Conservation (phyloP, 2,797 vertebrate species). For the Todus mexicanus region DNA sequence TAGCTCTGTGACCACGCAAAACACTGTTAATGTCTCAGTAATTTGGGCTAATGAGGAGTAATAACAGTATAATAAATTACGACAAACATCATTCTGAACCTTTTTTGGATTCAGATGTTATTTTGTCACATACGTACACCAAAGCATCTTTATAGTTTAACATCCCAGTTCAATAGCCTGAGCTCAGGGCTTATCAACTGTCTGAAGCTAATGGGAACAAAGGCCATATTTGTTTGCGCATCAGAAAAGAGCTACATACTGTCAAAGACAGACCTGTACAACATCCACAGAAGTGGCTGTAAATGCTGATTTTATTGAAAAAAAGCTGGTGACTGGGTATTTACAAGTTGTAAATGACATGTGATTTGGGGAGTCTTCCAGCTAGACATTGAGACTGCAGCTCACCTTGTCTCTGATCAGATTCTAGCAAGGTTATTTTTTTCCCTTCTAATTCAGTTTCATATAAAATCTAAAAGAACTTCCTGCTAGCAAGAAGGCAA, state of each 20-base stretch:
- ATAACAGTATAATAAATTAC: not conserved
- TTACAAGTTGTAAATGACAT: not conserved
- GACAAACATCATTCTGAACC: not conserved
- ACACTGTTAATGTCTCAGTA: not conserved
- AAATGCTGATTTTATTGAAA: not conserved
- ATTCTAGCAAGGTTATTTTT: not conserved
- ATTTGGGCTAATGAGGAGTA: not conserved
- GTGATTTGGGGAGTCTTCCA: not conserved
- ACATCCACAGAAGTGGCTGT: not conserved
- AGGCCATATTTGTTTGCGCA: not conserved
- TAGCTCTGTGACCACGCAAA: not conserved
- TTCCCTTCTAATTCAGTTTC: not conserved
- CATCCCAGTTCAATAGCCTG: not conserved
- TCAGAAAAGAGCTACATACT: not conserved
- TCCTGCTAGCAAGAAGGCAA: conserved; percentile 26
- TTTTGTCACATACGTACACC: not conserved
- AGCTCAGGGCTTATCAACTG: not conserved
- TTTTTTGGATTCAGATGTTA: not conserved
- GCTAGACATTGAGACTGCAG: not conserved
- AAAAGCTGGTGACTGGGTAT: not conserved
- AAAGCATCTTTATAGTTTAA: not conserved
- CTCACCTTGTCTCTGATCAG: conserved; percentile 4
- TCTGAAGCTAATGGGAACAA: not conserved
- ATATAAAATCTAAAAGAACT: conserved; percentile 5
- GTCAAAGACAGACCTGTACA: not conserved